Base-by-base conservation (phyloP, 2,888 invertebrate species). In the Melieria crassipennis region DNA sequence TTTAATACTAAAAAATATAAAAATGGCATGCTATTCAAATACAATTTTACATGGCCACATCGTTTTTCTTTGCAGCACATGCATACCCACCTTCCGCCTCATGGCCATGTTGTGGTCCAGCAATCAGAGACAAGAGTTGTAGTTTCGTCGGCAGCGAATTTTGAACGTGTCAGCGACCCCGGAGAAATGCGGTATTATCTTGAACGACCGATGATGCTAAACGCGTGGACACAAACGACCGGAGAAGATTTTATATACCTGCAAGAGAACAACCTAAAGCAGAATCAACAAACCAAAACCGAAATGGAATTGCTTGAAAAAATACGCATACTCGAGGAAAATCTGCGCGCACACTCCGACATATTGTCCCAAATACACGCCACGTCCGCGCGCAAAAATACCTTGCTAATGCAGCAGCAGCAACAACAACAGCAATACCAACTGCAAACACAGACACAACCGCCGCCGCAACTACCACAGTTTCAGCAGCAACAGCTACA, bases 191-290 rank as follows among this genome's bases (percentile, higher is more conserved):
- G 16, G 45, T 50, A 50, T n/a, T 47, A 45, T 7, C 69, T 42
- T 43, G 70, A 71, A 16, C 73, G 72, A 4, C 77, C 78, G 1
- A 77, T 83, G 76, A 67, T 74, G 69, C 69, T 84, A 4, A 78
- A 77, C 11, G 77, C 82, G 7, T 84, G 84, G 83, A 78, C 84
- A 1, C 85, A 84, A 71, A 84, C 84, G 1, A 75, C 76, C 0
- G 65, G 68, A 46, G 78, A 79, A 3, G 83, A 82, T 65, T 13
- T 67, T 9, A 60, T 57, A 5, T 64, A 75, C 16, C 9, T 82
- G 52, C 11, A 79, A 73, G 76, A 4, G 75, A 77, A 46, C 75
- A 52, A 55, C 46, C 7, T 65, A 13, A 72, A 13, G 66, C 73
- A 45, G 10, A 72, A 13, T 67, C 73, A 45, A 11, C 76, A 78